These are phyloP conservation scores for Norana najaformis DNA, from an alignment of 2,888 invertebrate genomes.

Conservation along the genomic window DNA sequence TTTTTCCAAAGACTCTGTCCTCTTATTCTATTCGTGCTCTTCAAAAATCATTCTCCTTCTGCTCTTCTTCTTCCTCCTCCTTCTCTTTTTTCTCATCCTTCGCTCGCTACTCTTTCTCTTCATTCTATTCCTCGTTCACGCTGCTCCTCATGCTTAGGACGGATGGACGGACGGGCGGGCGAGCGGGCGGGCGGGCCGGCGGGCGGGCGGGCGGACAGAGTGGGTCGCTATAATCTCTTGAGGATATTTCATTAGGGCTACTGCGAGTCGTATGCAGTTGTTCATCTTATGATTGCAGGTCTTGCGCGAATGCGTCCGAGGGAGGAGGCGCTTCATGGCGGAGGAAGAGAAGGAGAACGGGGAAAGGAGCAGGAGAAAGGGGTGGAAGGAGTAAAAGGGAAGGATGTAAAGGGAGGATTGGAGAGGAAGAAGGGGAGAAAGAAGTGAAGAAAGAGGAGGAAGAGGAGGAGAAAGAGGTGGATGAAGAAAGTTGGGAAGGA, in stretches of 20 bases:
- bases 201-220: neutral
- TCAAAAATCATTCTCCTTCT: neutral
- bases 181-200: neutral
- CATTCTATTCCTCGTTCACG: neutral
- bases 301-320: neutral
- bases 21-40: too few species aligned
- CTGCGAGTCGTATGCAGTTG: neutral
- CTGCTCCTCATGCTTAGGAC: neutral
- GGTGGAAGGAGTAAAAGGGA: too few species aligned
- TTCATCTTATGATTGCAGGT: constrained; percentile 29
- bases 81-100: neutral
- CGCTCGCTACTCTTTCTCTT: neutral
- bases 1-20: neutral
- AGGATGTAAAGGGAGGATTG: too few species aligned
- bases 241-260: neutral
- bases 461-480: too few species aligned
- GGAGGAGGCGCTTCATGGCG: neutral
- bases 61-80: neutral
- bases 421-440: too few species aligned
- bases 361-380: too few species aligned
- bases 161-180: neutral
- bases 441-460: too few species aligned
- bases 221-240: neutral
- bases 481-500: too few species aligned
- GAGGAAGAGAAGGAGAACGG: neutral